Base-by-base conservation (phyloP, 2,113 vertebrate genomes). In the Ochotona curzoniae region DNA sequence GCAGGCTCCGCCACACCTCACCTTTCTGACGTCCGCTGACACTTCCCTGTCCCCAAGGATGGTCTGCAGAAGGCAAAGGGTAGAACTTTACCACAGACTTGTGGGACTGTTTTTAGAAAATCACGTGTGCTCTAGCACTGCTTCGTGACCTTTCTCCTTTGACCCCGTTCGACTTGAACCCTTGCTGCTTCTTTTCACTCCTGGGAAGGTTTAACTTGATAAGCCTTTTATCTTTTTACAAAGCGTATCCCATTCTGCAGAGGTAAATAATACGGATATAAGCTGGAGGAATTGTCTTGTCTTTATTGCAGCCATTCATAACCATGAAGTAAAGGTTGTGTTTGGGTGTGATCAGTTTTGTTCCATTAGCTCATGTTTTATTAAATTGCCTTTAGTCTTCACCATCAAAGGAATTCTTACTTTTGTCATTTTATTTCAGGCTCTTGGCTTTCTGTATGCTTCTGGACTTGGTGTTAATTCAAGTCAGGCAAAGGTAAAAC, bases 391-490 rank as follows among this genome's bases (percentile, higher is more conserved):
- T 35, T 86, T 95, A 32, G 57, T 87, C 63, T 67, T 91, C 11
- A 76, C 63, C 47, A 61, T 21, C 38, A 93, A 80, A 73, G 8
- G 8, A 89, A 78, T 66, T 95, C 74, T 94, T 89, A 95, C 51
- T 17, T 89, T 32, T 87, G 17, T 35, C 26, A 80, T 97, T 96
- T 93, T 83, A 76, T 97, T 96, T 84, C 93, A 99, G 99, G 99
- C 99, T 71, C 99, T 99, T 96, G 99, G 99, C 78, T 99, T 99
- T 98, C 97, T 99, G 0, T 99, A 99, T 85, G 99, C 99, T 49
- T 99, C 99, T 94, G 99, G 99, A 83, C 98, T 99, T 73, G 99
- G 99, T 89, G 99, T 99, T 74, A 99, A 99, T 97, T 99, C 99
- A 21, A 99, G 99, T 98, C 99, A 99, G 98, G 99, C 99, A 51